These are phyloP conservation scores for Nycteola revayana DNA, from an alignment of 2,888 invertebrate genomes.

Conservation along the genomic window DNA sequence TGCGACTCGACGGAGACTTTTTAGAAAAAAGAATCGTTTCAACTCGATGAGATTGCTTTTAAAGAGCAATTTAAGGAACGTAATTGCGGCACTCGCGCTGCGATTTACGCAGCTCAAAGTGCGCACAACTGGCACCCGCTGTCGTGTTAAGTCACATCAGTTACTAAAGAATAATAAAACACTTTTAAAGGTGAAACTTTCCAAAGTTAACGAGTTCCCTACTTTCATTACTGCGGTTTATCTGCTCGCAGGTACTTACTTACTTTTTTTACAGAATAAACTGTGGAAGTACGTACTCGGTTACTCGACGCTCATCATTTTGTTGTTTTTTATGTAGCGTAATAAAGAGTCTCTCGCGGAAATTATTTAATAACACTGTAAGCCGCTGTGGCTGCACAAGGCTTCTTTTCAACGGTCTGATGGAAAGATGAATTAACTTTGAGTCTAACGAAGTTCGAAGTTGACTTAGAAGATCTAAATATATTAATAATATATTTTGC, in stretches of 20 bases:
- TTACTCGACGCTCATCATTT: conserved; percentile 13
- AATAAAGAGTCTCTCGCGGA: conserved; percentile 11
- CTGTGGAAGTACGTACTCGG: conserved; percentile 20
- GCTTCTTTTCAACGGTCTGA: not conserved
- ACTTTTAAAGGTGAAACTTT: conserved; percentile 34
- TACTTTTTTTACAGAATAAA: conserved; percentile 26
- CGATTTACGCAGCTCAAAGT: conserved; percentile 1
- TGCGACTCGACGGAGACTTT: conserved; percentile 5
- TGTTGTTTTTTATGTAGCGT: conserved; percentile 20
- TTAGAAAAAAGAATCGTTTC: conserved; percentile 19
- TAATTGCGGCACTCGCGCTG: not conserved
- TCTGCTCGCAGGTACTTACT: conserved; percentile 9
- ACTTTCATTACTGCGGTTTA: conserved; percentile 13
- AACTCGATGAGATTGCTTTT: conserved; percentile 14
- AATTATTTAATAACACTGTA: conserved; percentile 17
- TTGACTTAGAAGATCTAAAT: too few relatives aligned
- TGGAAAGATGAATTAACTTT: too few relatives aligned
- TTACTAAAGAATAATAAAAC: conserved; percentile 34
- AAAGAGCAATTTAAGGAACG: conserved; percentile 11
- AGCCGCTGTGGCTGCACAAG: not conserved
- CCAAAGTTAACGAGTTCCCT: conserved; percentile 32
- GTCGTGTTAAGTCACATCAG: conserved; percentile 20
- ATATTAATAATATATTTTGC: too few relatives aligned
- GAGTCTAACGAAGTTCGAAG: too few relatives aligned
- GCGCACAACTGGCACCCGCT: conserved; percentile 1